These are phyloP conservation scores for Nephotettix cincticeps DNA, from an alignment of 1,140 invertebrate species.

Conservation along the genomic window DNA sequence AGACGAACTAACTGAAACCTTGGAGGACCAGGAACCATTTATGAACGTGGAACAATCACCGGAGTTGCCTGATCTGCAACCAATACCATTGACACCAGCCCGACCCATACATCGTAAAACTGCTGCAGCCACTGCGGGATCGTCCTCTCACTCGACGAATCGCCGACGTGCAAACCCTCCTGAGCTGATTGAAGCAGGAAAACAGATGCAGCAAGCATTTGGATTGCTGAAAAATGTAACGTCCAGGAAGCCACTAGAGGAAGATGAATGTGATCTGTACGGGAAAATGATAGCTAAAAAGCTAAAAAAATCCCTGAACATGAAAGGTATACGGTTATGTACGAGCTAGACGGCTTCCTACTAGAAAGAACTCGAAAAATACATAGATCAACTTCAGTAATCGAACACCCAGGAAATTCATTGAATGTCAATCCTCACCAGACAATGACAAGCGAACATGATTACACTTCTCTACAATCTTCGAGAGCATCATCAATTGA, in stretches of 20 bases:
- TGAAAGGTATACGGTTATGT: neutral
- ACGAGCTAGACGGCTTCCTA: neutral
- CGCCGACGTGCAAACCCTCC: slow-evolving; percentile 7
- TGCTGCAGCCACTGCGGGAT: neutral
- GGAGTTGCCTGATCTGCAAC: neutral
- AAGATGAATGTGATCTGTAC: too few species aligned
- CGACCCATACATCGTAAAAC: neutral
- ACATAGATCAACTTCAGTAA: neutral
- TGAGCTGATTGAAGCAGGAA: slow-evolving; percentile 17
- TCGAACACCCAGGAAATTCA: neutral
- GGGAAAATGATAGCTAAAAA: too few species aligned
- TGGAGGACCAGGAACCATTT: neutral
- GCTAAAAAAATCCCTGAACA: neutral
- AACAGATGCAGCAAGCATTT: slow-evolving; percentile 27
- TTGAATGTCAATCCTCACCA: neutral
- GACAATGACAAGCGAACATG: neutral
- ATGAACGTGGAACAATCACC: neutral
- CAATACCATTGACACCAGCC: neutral
- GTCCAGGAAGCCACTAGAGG: neutral
- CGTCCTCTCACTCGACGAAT: neutral
- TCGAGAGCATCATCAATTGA: neutral
- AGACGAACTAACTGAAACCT: too few species aligned
- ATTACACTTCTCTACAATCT: neutral
- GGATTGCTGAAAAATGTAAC: slow-evolving; percentile 15
- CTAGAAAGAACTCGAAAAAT: neutral